phyloP scores from a whole-genome alignment of 2,797 vertebrate genomes.

The Setipinna tenuifilis region DNA sequence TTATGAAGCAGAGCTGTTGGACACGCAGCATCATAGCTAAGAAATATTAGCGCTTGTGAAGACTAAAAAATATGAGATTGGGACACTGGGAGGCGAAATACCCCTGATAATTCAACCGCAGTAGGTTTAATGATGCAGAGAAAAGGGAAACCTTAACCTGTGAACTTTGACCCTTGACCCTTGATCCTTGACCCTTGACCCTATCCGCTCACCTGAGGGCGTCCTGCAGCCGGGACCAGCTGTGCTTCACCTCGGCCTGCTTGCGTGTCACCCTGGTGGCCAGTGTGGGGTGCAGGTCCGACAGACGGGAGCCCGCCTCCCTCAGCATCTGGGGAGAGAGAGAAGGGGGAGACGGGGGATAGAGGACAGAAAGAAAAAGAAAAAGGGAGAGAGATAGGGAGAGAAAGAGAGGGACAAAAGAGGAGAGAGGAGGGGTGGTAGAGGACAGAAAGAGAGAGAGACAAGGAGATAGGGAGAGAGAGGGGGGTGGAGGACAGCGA shows the following conservation, averaged over 20 bases:
- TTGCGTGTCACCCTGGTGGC: slow-evolving; percentile 63
- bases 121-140: background rate
- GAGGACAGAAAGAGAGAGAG: too few species aligned
- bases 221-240: slow-evolving; percentile 61
- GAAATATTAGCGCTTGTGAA: background rate
- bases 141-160: background rate
- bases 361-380: too few species aligned
- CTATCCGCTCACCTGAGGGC: slow-evolving; percentile 39
- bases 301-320: slow-evolving; percentile 70
- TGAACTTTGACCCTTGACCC: slow-evolving; percentile 5
- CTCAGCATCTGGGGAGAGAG: slow-evolving; percentile 69
- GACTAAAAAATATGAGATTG: background rate
- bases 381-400: too few species aligned
- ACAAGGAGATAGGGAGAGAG: too few species aligned
- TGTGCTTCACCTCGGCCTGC: slow-evolving; percentile 70
- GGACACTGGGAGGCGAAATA: background rate
- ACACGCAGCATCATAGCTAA: background rate
- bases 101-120: background rate
- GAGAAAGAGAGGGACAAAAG: too few species aligned
- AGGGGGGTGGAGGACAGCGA: too few species aligned
- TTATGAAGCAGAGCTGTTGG: background rate
- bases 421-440: too few species aligned
- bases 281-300: slow-evolving; percentile 73
- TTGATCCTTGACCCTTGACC: too few species aligned
- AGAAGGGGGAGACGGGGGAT: background rate